phyloP scores from a whole-genome alignment of 2,113 vertebrate species.

The Stercorarius parasiticus region DNA sequence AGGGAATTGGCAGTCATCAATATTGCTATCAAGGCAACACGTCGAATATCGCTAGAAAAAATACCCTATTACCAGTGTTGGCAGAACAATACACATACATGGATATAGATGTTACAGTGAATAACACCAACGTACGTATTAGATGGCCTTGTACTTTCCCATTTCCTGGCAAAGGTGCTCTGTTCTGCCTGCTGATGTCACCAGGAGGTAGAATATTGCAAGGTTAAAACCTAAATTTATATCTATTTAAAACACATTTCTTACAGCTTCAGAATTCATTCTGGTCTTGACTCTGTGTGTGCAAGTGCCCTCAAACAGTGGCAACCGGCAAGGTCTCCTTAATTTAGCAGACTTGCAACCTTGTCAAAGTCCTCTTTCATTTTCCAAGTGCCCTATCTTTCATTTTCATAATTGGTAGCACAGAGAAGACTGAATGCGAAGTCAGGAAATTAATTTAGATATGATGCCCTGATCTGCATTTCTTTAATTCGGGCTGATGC shows the following conservation, averaged over 20 bases:
- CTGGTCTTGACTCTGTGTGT: not conserved
- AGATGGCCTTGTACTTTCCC: not conserved
- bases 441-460: conserved; percentile 44
- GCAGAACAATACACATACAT: not conserved
- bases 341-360: not conserved
- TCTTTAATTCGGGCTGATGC: conserved; percentile 8
- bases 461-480: conserved; percentile 14
- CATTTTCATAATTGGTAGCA: conserved; percentile 21
- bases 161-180: not conserved
- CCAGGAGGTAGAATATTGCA: not conserved
- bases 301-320: not conserved
- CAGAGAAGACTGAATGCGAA: not conserved
- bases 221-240: not conserved
- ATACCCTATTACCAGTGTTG: fast-evolving
- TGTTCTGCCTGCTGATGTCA: not conserved
- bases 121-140: fast-evolving
- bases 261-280: not conserved
- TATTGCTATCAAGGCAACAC: not conserved
- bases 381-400: not conserved
- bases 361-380: not conserved
- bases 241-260: not conserved
- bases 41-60: not conserved
- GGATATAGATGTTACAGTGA: not conserved
- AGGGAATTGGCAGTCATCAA: not conserved
- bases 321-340: not conserved